Evolutionary conservation across 2,797 vertebrate genomes (phyloP).

Genomic region (Monodelphis domestica): DNA sequence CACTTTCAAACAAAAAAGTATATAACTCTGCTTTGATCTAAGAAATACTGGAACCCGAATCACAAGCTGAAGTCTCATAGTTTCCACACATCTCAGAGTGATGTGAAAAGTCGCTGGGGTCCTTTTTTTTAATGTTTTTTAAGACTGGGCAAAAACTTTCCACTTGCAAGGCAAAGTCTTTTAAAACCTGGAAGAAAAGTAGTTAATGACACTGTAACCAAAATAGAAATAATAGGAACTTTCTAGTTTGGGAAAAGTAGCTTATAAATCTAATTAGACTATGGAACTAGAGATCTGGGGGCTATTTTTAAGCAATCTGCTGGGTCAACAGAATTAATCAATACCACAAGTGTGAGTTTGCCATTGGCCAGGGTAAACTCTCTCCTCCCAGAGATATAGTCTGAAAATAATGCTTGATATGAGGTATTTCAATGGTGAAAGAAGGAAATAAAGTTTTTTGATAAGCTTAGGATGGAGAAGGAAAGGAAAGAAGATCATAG

Average conservation of each 20-base stretch:
- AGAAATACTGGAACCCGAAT: background rate
- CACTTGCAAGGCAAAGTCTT: background rate
- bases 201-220: slow-evolving; percentile 46
- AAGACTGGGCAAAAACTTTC: background rate
- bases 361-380: background rate
- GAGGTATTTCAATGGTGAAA: slow-evolving; percentile 27
- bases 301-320: slow-evolving; percentile 69
- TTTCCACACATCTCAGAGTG: background rate
- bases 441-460: too few species aligned
- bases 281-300: slow-evolving; percentile 73
- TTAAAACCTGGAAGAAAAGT: slow-evolving; percentile 14
- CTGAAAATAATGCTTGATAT: slow-evolving; percentile 3
- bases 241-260: slow-evolving; percentile 70
- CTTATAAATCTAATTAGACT: slow-evolving; percentile 76
- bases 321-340: slow-evolving; percentile 69
- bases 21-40: background rate
- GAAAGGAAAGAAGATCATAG: background rate
- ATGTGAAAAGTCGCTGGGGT: background rate
- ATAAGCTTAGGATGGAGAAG: background rate
- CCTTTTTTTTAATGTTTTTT: background rate
- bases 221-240: slow-evolving; percentile 47
- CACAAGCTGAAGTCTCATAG: background rate
- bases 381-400: slow-evolving; percentile 30
- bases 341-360: slow-evolving; percentile 50
- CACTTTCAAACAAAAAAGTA: too few species aligned